Conservation (phyloP, 2,113 vertebrate species). For the Clarias gariepinus region DNA sequence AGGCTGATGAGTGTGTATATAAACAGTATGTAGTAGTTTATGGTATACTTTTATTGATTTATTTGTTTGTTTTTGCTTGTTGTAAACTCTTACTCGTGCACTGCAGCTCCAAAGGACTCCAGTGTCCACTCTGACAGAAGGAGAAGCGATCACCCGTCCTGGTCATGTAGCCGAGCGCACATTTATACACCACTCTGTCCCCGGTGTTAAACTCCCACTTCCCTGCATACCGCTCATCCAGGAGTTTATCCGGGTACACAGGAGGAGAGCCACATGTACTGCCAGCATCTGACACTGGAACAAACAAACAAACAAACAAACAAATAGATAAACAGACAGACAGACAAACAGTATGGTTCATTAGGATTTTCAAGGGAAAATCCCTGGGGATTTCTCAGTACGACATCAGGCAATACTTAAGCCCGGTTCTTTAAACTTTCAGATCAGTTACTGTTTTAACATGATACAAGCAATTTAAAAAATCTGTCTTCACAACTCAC, state of each 20-base stretch:
- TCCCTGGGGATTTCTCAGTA: too few species aligned
- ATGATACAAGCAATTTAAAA: too few species aligned
- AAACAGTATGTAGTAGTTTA: neutral
- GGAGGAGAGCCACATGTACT: neutral
- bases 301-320: neutral
- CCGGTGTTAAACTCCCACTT: neutral
- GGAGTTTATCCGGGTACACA: neutral
- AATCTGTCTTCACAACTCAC: too few species aligned
- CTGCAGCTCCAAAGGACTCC: constrained; percentile 57
- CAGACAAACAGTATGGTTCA: too few species aligned
- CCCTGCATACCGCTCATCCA: neutral
- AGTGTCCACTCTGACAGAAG: constrained; percentile 48
- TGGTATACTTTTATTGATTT: neutral
- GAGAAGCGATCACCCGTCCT: neutral
- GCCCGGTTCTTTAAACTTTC: too few species aligned
- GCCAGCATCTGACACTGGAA: neutral
- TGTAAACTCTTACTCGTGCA: constrained; percentile 60
- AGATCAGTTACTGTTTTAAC: too few species aligned
- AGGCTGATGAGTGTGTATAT: too few species aligned
- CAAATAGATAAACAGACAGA: too few species aligned
- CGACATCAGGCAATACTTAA: too few species aligned
- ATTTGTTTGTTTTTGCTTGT: neutral
- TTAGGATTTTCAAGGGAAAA: too few species aligned
- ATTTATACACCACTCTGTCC: constrained; percentile 55
- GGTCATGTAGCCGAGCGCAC: constrained; percentile 28